Conservation (phyloP, 2,113 vertebrate species). For the Semnornis frantzii region DNA sequence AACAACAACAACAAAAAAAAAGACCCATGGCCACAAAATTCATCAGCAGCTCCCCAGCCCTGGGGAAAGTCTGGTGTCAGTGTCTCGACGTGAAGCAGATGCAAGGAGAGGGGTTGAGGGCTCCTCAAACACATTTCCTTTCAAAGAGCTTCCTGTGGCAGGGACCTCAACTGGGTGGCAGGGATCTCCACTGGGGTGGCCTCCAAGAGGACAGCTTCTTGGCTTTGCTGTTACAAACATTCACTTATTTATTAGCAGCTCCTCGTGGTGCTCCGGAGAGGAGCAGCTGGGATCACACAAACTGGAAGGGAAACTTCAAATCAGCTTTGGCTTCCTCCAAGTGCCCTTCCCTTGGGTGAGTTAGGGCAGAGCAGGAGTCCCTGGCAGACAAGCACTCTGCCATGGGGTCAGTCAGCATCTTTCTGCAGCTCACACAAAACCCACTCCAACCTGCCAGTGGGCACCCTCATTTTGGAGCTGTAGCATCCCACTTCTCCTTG, state of each 20-base stretch:
- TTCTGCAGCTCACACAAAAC: not conserved
- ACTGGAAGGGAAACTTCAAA: not conserved
- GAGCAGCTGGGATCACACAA: not conserved
- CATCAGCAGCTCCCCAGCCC: not conserved
- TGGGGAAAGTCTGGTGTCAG: not conserved
- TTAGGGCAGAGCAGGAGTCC: not conserved
- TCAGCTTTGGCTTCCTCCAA: fast-evolving
- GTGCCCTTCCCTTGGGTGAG: not conserved
- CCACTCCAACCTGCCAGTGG: not conserved
- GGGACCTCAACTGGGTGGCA: not conserved
- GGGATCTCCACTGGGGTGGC: not conserved
- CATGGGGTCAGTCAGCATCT: not conserved
- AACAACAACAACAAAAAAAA: too few species aligned
- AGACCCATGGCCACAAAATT: not conserved
- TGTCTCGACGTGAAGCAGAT: fast-evolving
- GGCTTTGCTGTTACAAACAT: not conserved
- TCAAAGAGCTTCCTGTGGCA: not conserved
- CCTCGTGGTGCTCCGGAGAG: not conserved
- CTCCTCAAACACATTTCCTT: not conserved
- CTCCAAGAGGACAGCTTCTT: not conserved
- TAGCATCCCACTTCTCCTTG: not conserved
- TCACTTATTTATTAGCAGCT: not conserved
- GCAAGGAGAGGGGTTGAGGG: not conserved
- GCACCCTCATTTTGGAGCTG: not conserved
- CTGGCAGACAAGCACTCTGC: not conserved